Conservation (phyloP, 1,140 invertebrate species). For the Mactra quadrangularis region DNA sequence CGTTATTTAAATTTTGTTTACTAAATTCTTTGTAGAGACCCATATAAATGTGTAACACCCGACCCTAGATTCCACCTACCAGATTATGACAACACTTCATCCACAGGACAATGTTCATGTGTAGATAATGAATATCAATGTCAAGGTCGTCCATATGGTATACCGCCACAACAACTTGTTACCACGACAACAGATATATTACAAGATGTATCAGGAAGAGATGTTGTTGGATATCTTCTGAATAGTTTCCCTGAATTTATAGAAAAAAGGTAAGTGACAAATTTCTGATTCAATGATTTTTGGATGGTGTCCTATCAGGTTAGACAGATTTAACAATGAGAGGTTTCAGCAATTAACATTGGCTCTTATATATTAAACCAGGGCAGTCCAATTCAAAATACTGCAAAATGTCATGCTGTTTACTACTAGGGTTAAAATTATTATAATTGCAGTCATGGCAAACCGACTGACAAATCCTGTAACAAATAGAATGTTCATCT, state of each 20-base stretch:
- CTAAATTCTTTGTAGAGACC: conserved; percentile 20
- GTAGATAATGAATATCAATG: conserved; percentile 65
- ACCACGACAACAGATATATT: conserved; percentile 68
- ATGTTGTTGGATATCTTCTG: conserved; percentile 72
- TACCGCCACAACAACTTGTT: conserved; percentile 41
- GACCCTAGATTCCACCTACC: conserved; percentile 40
- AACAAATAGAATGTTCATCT: too few species aligned
- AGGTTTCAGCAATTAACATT: too few species aligned
- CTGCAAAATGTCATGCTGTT: too few species aligned
- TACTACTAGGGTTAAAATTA: too few species aligned
- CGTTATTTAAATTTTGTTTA: too few species aligned
- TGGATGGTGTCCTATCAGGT: not conserved
- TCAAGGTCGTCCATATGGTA: conserved; percentile 40
- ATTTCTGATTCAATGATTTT: not conserved
- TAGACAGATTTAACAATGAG: too few species aligned
- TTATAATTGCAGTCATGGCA: too few species aligned
- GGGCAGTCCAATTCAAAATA: too few species aligned
- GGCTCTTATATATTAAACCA: too few species aligned
- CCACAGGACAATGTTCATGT: conserved; percentile 65
- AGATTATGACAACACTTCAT: conserved; percentile 11
- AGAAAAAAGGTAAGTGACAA: conserved; percentile 72
- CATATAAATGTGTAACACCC: conserved; percentile 58
- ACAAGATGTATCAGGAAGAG: conserved; percentile 66
- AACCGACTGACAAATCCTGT: too few species aligned
- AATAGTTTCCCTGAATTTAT: conserved; percentile 71